Conservation (phyloP, 2,888 invertebrate species). For the Allygus modestus region DNA sequence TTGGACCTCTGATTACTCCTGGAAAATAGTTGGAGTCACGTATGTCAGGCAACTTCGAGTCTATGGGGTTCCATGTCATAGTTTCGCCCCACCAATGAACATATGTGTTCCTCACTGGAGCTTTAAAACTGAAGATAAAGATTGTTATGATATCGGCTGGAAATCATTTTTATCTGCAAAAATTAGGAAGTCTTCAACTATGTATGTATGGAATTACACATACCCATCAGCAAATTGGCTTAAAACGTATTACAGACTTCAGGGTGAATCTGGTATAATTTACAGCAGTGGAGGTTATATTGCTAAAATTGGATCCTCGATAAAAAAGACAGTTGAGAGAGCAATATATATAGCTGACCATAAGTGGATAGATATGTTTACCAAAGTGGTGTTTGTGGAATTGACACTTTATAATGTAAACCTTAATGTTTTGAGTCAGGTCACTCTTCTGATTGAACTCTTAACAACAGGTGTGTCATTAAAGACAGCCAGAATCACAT, state of each 20-base stretch:
- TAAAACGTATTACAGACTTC: no score
- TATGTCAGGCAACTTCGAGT: neutral
- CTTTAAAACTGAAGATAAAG: neutral
- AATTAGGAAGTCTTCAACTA: no score
- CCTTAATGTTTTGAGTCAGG: neutral
- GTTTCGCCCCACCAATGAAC: neutral
- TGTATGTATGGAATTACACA: neutral
- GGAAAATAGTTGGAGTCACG: neutral
- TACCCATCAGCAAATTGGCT: neutral
- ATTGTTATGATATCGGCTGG: neutral
- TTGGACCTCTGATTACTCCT: no score
- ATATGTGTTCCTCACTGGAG: neutral
- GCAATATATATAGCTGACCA: neutral
- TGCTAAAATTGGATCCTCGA: neutral
- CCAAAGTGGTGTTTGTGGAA: no score
- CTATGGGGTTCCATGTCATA: neutral
- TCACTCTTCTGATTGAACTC: neutral
- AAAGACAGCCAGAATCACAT: neutral
- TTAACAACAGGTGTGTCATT: neutral
- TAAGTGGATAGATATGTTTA: neutral
- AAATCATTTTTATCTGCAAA: no score
- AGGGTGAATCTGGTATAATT: neutral
- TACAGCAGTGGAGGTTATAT: conserved; percentile 1
- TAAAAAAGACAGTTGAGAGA: neutral
- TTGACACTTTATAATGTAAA: neutral